phyloP scores from a whole-genome alignment of 2,888 invertebrate genomes.

The Amiota communis region DNA sequence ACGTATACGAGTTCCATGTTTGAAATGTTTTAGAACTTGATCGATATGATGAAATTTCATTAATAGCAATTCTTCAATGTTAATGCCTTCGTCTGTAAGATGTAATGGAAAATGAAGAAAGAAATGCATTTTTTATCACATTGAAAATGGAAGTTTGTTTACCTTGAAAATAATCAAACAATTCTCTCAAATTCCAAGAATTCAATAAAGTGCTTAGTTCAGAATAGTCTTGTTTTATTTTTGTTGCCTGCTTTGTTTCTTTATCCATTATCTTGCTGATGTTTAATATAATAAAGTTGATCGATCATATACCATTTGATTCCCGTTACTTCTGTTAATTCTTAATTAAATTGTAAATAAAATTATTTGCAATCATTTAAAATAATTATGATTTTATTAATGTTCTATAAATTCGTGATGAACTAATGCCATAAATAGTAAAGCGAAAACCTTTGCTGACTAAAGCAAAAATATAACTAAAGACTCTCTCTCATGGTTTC shows the following conservation, averaged over 20 bases:
- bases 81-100: conserved; percentile 60
- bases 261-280: too few relatives aligned
- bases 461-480: too few relatives aligned
- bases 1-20: conserved; percentile 63
- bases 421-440: too few relatives aligned
- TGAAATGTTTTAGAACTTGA: conserved; percentile 54
- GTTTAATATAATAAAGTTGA: too few relatives aligned
- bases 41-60: conserved; percentile 59
- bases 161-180: conserved; percentile 60
- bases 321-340: too few relatives aligned
- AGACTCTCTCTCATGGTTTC: too few relatives aligned
- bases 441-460: too few relatives aligned
- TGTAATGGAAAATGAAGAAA: not conserved
- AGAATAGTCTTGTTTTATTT: conserved; percentile 45
- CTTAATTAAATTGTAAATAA: too few relatives aligned
- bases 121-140: not conserved
- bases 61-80: conserved; percentile 62
- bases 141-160: not conserved
- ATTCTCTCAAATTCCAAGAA: conserved; percentile 57
- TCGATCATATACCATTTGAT: too few relatives aligned
- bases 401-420: not conserved
- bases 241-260: conserved; percentile 26
- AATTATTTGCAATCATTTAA: too few relatives aligned
- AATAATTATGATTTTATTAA: conserved; percentile 26
- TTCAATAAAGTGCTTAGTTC: conserved; percentile 50